Conservation (phyloP, 2,113 vertebrate species). For the Ascaphus truei region DNA sequence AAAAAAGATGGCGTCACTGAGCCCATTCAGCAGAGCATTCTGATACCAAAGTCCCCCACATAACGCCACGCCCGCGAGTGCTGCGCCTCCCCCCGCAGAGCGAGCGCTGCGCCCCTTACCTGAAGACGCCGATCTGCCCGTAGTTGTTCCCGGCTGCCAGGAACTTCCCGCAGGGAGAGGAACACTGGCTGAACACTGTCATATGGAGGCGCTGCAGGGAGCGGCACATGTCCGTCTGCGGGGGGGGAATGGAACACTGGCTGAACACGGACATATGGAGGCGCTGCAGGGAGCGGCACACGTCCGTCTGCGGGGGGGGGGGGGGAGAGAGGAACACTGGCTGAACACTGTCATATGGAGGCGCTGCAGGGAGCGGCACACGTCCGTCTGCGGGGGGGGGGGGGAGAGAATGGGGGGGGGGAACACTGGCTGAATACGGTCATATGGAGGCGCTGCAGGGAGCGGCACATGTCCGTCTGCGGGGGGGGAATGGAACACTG, state of each 20-base stretch:
- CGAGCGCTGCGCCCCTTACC: slow-evolving; percentile 51
- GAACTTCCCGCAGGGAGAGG: slow-evolving; percentile 81
- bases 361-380: no score
- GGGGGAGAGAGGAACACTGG: no score
- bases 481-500: no score
- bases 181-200: slow-evolving; percentile 82
- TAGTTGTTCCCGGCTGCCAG: slow-evolving; percentile 84
- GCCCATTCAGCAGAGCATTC: background rate
- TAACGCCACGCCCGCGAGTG: no score
- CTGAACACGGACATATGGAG: slow-evolving; percentile 77
- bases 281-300: slow-evolving; percentile 58
- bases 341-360: no score
- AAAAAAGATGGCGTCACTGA: background rate
- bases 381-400: no score
- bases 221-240: slow-evolving; percentile 50
- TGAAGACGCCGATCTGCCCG: slow-evolving; percentile 82
- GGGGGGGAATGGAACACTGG: background rate
- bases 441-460: no score
- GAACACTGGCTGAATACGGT: no score
- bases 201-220: slow-evolving; percentile 76
- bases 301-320: slow-evolving; percentile 43
- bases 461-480: no score
- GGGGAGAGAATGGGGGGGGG: no score
- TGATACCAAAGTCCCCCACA: no score
- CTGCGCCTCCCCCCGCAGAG: no score